These are phyloP conservation scores for Pammene fasciana DNA, from an alignment of 2,888 invertebrate species.

Conservation along the genomic window DNA sequence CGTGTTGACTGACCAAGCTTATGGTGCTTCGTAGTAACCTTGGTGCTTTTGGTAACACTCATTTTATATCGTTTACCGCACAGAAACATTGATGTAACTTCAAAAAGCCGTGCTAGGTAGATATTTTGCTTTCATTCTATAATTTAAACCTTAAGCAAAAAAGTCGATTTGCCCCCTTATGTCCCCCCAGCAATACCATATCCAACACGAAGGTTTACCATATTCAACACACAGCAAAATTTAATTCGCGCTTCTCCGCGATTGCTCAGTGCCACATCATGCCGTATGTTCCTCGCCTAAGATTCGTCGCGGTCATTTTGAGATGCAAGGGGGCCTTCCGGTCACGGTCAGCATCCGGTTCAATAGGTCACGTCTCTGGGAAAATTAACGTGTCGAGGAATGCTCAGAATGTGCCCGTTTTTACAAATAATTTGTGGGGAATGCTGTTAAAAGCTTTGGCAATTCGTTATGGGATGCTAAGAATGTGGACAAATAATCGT, in stretches of 20 bases:
- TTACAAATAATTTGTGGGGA: constrained; percentile 38
- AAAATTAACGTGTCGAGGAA: constrained; percentile 41
- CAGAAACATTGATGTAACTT: too few relatives aligned
- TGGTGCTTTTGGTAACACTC: too few relatives aligned
- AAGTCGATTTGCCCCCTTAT: too few relatives aligned
- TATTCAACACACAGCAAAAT: neutral
- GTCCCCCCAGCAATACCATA: too few relatives aligned
- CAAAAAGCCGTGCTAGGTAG: too few relatives aligned
- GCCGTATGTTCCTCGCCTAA: constrained; percentile 42
- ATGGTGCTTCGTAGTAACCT: too few relatives aligned
- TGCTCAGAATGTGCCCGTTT: constrained; percentile 34
- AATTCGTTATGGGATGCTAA: constrained; percentile 11
- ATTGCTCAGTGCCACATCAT: neutral
- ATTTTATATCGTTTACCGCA: too few relatives aligned
- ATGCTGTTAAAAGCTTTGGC: constrained; percentile 38
- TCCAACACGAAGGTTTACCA: too few relatives aligned
- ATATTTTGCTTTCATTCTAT: too few relatives aligned
- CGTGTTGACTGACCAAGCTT: too few relatives aligned
- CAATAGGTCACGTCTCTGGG: constrained; percentile 49
- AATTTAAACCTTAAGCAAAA: too few relatives aligned
- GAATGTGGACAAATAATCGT: constrained; percentile 19
- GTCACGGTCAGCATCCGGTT: constrained; percentile 75
- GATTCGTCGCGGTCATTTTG: constrained; percentile 77
- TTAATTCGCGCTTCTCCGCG: neutral
- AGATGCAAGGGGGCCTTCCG: constrained; percentile 78